These are phyloP conservation scores for Pegoplata infirma DNA, from an alignment of 2,888 invertebrate genomes.

Conservation along the genomic window DNA sequence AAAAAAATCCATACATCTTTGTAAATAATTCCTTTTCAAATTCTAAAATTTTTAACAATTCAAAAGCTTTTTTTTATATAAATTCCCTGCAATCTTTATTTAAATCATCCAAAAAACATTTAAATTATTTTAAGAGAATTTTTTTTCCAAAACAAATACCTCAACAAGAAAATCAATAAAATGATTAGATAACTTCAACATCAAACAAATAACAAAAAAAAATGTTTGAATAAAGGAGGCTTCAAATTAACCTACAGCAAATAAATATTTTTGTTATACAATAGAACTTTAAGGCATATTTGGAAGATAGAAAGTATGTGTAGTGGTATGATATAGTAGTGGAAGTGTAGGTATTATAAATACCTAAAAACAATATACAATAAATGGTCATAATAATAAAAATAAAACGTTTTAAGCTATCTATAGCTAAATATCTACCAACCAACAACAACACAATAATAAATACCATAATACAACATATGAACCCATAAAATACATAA, in stretches of 20 bases:
- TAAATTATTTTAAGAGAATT: neutral
- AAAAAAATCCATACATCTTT: too few relatives aligned
- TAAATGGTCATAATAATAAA: conserved; percentile 60
- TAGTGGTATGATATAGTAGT: neutral
- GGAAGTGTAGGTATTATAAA: conserved; percentile 8
- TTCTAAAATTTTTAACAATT: too few relatives aligned
- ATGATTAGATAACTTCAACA: conserved; percentile 59
- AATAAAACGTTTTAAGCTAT: conserved; percentile 60
- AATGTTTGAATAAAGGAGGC: conserved; percentile 38
- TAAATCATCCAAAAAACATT: neutral
- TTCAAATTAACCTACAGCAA: conserved; percentile 57
- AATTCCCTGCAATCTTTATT: neutral
- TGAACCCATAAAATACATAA: conserved; percentile 44
- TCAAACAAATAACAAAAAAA: conserved; percentile 53
- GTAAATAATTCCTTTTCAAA: too few relatives aligned
- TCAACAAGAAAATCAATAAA: conserved; percentile 41
- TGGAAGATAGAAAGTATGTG: neutral
- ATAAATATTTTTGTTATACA: neutral
- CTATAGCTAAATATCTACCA: conserved; percentile 54
- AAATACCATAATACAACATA: conserved; percentile 45
- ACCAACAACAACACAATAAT: conserved; percentile 26
- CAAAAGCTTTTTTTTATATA: too few relatives aligned
- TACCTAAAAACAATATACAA: conserved; percentile 35
- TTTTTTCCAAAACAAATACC: neutral
- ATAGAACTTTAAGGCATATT: conserved; percentile 28